phyloP scores from a whole-genome alignment of 2,797 vertebrate species.

The Scomberomorus guttatus region DNA sequence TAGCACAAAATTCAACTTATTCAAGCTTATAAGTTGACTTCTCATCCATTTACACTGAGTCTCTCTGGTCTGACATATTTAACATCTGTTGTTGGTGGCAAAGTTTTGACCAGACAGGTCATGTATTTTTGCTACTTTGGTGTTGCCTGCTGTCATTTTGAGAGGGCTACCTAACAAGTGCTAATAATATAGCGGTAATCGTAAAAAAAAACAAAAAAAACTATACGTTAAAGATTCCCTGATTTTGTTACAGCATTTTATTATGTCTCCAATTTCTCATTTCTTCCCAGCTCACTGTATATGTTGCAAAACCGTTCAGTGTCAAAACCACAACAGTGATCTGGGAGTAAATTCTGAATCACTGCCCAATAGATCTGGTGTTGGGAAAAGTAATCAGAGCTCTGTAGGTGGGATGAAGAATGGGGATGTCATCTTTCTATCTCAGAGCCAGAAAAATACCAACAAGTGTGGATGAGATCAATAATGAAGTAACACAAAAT shows the following conservation, averaged over 20 bases:
- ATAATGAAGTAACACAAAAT: too few species aligned
- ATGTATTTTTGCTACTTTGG: not conserved
- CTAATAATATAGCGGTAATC: slow-evolving; percentile 7
- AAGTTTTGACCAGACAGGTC: not conserved
- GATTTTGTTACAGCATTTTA: not conserved
- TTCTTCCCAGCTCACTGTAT: too few species aligned
- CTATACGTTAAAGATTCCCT: not conserved
- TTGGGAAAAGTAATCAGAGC: too few species aligned
- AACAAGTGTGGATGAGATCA: too few species aligned
- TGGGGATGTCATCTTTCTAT: too few species aligned
- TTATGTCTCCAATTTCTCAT: not conserved
- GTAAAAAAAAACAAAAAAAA: not conserved
- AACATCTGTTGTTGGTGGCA: not conserved
- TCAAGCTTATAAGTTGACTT: not conserved
- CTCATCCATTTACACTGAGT: not conserved
- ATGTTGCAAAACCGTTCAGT: not conserved
- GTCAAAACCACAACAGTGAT: too few species aligned
- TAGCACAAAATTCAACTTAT: slow-evolving; percentile 14
- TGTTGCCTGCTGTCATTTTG: not conserved
- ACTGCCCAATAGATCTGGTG: too few species aligned
- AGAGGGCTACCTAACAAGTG: slow-evolving; percentile 2
- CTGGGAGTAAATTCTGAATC: too few species aligned
- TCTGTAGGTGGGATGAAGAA: too few species aligned
- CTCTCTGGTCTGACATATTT: not conserved
- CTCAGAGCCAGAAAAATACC: too few species aligned